These are phyloP conservation scores for Lacanobia wlatinum DNA, from an alignment of 2,888 invertebrate species.

Conservation along the genomic window DNA sequence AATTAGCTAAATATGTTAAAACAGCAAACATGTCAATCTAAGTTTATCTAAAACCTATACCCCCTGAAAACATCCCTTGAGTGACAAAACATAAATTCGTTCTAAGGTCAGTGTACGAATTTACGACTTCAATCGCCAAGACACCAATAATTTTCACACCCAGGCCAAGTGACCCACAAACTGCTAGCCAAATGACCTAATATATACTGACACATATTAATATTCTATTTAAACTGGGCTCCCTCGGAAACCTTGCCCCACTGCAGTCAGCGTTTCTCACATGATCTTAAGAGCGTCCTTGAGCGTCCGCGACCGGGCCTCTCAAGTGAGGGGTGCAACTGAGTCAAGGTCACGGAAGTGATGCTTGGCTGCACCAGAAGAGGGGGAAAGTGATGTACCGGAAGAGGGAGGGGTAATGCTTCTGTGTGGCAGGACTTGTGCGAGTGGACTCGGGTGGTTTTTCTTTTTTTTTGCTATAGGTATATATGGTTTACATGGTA, in stretches of 20 bases:
- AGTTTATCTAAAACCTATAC: background rate
- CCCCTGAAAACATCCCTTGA: background rate
- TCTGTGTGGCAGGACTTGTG: conserved; percentile 7
- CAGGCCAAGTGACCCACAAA: background rate
- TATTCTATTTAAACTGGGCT: conserved; percentile 9
- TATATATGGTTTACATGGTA: too few relatives aligned
- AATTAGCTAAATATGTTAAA: too few relatives aligned
- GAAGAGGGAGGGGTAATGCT: conserved; percentile 22
- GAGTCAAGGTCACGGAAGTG: conserved; percentile 55
- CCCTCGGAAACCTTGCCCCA: conserved; percentile 27
- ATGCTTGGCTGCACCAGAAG: conserved; percentile 38
- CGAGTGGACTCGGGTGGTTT: background rate
- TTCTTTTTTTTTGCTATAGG: too few relatives aligned
- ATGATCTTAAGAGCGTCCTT: conserved; percentile 39
- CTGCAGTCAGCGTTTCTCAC: conserved; percentile 39
- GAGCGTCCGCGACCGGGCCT: conserved; percentile 21
- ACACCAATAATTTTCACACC: background rate
- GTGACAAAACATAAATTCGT: background rate
- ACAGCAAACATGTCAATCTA: background rate
- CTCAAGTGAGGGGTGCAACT: conserved; percentile 47
- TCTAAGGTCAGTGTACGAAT: background rate
- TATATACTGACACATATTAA: background rate
- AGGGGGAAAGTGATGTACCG: conserved; percentile 14
- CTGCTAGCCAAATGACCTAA: background rate
- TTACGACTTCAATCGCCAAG: background rate